Percentiles rank a stretch among this genome's conserved stretches.
phyloP scores from a whole-genome alignment of 2,888 invertebrate genomes.

The Noctua pronuba region DNA sequence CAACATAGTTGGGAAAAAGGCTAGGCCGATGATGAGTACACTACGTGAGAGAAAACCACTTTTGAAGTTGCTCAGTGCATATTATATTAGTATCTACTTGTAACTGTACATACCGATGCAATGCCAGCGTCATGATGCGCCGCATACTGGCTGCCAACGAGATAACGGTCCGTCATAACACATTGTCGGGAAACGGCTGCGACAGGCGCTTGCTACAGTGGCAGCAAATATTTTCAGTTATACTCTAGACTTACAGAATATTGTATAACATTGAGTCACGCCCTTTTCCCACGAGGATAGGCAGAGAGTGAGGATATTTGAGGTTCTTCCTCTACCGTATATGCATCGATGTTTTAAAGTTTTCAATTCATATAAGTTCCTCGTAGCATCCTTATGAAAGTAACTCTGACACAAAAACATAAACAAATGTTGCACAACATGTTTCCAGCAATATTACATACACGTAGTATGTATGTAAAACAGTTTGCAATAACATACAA shows the following conservation, averaged over 20 bases:
- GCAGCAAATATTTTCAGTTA: slow-evolving; percentile 21
- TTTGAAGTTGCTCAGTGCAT: not conserved
- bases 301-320: not conserved
- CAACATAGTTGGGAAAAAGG: too few species aligned
- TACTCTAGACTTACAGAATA: not conserved
- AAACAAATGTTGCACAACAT: not conserved
- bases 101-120: slow-evolving; percentile 20
- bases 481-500: not conserved
- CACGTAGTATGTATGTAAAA: not conserved
- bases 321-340: not conserved
- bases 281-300: not conserved
- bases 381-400: not conserved
- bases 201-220: slow-evolving; percentile 50
- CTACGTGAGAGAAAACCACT: not conserved
- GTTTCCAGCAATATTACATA: not conserved
- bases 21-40: too few species aligned
- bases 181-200: slow-evolving; percentile 64
- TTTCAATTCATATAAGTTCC: not conserved
- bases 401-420: not conserved
- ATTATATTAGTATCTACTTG: not conserved
- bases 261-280: not conserved
- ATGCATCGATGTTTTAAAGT: not conserved
- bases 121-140: slow-evolving; percentile 27
- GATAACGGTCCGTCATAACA: slow-evolving; percentile 74
- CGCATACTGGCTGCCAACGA: slow-evolving; percentile 66